Evolutionary conservation across 2,113 vertebrate species (phyloP).

Genomic region (Regulus satrapa): DNA sequence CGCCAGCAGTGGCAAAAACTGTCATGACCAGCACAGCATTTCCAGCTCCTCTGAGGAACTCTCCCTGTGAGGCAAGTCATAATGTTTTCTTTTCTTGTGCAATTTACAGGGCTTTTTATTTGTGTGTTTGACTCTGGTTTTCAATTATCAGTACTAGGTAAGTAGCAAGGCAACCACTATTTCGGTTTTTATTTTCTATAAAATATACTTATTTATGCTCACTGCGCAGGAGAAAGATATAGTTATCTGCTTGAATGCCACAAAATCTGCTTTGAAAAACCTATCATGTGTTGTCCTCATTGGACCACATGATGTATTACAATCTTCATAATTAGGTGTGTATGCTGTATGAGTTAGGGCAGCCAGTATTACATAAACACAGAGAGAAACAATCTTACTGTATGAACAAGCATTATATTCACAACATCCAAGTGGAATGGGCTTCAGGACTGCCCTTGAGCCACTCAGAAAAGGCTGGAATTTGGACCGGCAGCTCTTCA

Average conservation of each 20-base stretch:
- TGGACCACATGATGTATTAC: not conserved
- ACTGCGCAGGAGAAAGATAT: not conserved
- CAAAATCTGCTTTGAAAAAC: not conserved
- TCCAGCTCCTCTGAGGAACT: slow-evolving; percentile 89
- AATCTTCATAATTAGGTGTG: not conserved
- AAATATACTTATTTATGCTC: not conserved
- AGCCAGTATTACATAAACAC: not conserved
- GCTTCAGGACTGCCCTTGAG: not conserved
- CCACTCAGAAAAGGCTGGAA: not conserved
- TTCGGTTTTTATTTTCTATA: not conserved
- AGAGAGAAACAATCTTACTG: not conserved
- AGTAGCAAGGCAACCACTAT: not conserved
- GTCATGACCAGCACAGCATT: slow-evolving; percentile 82
- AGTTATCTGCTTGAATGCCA: not conserved
- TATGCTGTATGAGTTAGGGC: not conserved
- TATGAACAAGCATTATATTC: not conserved
- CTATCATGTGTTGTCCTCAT: not conserved
- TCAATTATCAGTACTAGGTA: not conserved
- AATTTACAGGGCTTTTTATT: not conserved
- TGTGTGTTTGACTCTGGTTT: not conserved
- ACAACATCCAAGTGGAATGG: not conserved
- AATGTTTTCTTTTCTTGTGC: not conserved
- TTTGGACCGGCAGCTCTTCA: not conserved
- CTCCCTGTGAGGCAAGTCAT: slow-evolving; percentile 86
- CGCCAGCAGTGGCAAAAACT: slow-evolving; percentile 66